Evolutionary conservation across 1,140 invertebrate genomes (phyloP).

Genomic region (Trypoxylus dichotomus): DNA sequence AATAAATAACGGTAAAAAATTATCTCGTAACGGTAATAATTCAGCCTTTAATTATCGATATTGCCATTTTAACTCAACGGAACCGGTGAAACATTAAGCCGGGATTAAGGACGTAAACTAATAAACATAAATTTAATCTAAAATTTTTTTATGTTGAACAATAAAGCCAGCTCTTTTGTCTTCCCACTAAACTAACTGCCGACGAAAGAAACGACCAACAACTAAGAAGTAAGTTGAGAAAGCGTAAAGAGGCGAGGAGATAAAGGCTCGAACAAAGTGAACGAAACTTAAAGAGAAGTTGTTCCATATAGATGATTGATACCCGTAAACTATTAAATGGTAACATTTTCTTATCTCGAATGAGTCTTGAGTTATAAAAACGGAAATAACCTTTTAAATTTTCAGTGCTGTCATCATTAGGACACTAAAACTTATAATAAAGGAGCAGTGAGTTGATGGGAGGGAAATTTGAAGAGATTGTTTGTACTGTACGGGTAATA

Average conservation of each 20-base stretch:
- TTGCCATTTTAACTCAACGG: constrained; percentile 2
- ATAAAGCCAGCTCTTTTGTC: constrained; percentile 9
- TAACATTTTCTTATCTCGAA: constrained; percentile 26
- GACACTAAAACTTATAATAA: constrained; percentile 31
- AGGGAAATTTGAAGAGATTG: constrained; percentile 13
- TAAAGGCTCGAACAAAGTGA: constrained; percentile 11
- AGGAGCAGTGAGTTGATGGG: constrained; percentile 5
- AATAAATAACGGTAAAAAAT: constrained; percentile 23
- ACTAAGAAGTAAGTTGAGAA: neutral
- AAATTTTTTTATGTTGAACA: constrained; percentile 16
- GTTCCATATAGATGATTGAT: constrained; percentile 33
- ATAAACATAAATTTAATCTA: constrained; percentile 28
- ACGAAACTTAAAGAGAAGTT: constrained; percentile 16
- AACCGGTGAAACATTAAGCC: neutral
- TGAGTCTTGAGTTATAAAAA: constrained; percentile 6
- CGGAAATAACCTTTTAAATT: constrained; percentile 30
- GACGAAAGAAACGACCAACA: neutral
- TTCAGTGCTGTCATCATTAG: constrained; percentile 29
- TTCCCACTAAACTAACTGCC: neutral
- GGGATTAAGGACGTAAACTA: constrained; percentile 18
- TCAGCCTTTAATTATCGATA: constrained; percentile 22
- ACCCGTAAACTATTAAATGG: constrained; percentile 31
- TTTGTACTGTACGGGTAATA: constrained; percentile 21
- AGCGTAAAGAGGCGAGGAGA: neutral
- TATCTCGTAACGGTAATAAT: constrained; percentile 9